These are phyloP conservation scores for Alouatta palliata DNA, from an alignment of 2,113 vertebrate genomes.

Conservation along the genomic window DNA sequence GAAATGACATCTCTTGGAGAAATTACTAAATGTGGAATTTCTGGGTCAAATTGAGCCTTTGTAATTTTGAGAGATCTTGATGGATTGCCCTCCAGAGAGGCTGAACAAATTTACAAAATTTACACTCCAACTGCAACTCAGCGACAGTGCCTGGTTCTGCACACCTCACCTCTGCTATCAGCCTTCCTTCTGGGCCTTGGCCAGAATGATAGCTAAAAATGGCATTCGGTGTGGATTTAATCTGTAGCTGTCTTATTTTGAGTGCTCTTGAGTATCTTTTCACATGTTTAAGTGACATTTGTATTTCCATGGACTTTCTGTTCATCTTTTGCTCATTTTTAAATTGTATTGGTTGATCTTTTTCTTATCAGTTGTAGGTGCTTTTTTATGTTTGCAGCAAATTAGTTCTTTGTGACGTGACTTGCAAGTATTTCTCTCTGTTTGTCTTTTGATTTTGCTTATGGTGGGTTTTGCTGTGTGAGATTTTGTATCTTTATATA, in stretches of 20 bases:
- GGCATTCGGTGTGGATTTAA: not conserved
- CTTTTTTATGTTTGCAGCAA: not conserved
- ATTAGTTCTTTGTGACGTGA: not conserved
- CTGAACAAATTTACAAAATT: constrained; percentile 45
- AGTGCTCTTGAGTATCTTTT: not conserved
- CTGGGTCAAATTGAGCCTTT: constrained; percentile 59
- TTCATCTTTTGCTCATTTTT: not conserved
- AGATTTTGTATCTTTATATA: not conserved
- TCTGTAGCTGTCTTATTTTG: not conserved
- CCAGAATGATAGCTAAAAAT: not conserved
- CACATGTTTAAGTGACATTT: not conserved
- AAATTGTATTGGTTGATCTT: not conserved
- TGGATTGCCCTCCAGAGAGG: constrained; percentile 50
- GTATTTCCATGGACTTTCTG: not conserved
- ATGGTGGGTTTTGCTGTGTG: not conserved
- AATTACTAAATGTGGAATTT: constrained; percentile 61
- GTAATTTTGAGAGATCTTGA: constrained; percentile 61
- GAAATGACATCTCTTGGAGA: not conserved
- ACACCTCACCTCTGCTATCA: not conserved
- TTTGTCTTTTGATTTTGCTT: constrained; percentile 15
- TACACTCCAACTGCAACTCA: not conserved
- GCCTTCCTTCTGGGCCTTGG: not conserved
- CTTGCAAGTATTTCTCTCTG: not conserved
- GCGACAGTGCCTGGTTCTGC: not conserved
- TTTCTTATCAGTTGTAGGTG: constrained; percentile 8